These are phyloP conservation scores for Tetragnatha versicolor DNA, from an alignment of 1,140 invertebrate genomes.

Conservation along the genomic window DNA sequence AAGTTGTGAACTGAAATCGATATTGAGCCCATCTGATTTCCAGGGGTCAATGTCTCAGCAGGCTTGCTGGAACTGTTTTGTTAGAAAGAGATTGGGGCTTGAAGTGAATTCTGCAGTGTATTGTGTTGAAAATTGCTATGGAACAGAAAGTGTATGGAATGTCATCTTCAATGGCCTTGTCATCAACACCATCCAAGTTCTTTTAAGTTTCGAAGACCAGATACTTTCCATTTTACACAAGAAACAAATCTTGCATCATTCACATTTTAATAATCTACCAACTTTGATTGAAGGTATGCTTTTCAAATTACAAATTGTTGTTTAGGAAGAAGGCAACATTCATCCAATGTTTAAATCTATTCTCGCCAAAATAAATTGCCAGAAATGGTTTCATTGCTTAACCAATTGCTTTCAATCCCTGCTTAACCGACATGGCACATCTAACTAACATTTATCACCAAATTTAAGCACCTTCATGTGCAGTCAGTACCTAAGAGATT, in stretches of 20 bases:
- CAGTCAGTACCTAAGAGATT: too few relatives aligned
- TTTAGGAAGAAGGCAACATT: too few relatives aligned
- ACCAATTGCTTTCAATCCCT: too few relatives aligned
- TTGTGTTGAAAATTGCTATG: constrained; percentile 10
- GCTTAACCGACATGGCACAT: too few relatives aligned
- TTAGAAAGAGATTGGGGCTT: constrained; percentile 6
- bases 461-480: too few relatives aligned
- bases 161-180: constrained; percentile 7
- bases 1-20: constrained; percentile 1
- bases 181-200: constrained; percentile 25
- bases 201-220: constrained; percentile 32
- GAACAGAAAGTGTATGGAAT: constrained; percentile 12
- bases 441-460: too few relatives aligned
- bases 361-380: too few relatives aligned
- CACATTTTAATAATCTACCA: constrained; percentile 9
- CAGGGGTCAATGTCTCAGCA: not conserved
- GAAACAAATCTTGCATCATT: constrained; percentile 9
- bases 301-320: not conserved
- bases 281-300: constrained; percentile 22
- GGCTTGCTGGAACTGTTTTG: constrained; percentile 40
- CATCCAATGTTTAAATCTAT: too few relatives aligned
- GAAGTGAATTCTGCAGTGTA: constrained; percentile 15
- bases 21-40: not conserved
- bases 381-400: too few relatives aligned
- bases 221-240: constrained; percentile 12